phyloP scores from a whole-genome alignment of 1,140 invertebrate genomes.

The Dendrolimus punctatus region DNA sequence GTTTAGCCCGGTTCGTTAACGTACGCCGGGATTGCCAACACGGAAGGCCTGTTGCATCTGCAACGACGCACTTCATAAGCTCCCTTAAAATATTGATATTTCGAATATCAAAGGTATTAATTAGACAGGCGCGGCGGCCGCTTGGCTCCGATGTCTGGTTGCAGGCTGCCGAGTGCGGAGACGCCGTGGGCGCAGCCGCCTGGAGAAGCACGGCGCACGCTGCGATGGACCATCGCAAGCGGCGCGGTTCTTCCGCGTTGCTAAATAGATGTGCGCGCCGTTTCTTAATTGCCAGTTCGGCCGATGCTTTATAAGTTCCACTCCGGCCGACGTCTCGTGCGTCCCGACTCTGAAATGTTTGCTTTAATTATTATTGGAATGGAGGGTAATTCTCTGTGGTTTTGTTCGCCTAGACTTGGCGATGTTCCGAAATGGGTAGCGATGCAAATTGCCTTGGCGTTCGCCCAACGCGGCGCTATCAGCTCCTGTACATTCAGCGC shows the following conservation, averaged over 20 bases:
- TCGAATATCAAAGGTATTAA: conserved; percentile 66
- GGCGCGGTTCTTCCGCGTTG: conserved; percentile 64
- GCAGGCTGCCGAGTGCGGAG: conserved; percentile 12
- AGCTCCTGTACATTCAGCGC: conserved; percentile 32
- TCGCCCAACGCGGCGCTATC: conserved; percentile 66
- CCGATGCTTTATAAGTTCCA: conserved; percentile 68
- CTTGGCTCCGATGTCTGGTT: conserved; percentile 32
- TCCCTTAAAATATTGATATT: conserved; percentile 63
- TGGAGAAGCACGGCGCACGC: conserved; percentile 32
- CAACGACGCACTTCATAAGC: conserved; percentile 47
- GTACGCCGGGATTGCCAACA: conserved; percentile 39
- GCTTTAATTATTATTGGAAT: conserved; percentile 73
- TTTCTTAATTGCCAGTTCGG: conserved; percentile 67
- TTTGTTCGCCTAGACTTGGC: conserved; percentile 72
- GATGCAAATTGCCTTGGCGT: conserved; percentile 70
- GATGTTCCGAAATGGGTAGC: conserved; percentile 70
- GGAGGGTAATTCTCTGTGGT: conserved; percentile 69
- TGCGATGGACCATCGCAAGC: conserved; percentile 59
- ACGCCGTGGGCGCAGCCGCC: conserved; percentile 8
- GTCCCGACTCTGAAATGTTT: conserved; percentile 66
- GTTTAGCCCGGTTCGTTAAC: conserved; percentile 36
- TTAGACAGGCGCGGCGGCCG: conserved; percentile 37
- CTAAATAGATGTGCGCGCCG: conserved; percentile 63
- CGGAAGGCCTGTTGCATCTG: conserved; percentile 45
- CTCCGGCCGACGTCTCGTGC: conserved; percentile 50